A percentile compares a stretch with the other conserved stretches of the same genome.
These are phyloP conservation scores for Drosophila ficusphila DNA, from an alignment of 1,140 invertebrate species.

Conservation along the genomic window DNA sequence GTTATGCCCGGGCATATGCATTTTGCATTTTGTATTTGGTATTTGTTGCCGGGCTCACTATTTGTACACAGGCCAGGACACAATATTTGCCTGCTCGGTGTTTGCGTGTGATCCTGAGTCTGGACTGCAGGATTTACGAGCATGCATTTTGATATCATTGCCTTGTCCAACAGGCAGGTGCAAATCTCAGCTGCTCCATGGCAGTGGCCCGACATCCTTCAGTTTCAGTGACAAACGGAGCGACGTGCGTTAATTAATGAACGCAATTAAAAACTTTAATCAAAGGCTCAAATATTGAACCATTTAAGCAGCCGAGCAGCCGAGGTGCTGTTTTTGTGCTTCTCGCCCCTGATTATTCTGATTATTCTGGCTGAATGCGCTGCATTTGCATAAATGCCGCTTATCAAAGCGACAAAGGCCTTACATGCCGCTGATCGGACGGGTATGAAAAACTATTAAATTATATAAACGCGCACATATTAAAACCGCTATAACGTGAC, in stretches of 20 bases:
- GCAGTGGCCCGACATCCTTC: not conserved
- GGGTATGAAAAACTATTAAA: slow-evolving; percentile 55
- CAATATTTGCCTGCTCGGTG: slow-evolving; percentile 44
- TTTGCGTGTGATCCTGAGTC: not conserved
- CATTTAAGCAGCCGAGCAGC: not conserved
- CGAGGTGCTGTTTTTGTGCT: slow-evolving; percentile 1
- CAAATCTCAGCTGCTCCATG: slow-evolving; percentile 25
- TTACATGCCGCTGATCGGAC: slow-evolving; percentile 15
- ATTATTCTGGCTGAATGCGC: slow-evolving; percentile 30
- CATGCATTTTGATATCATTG: slow-evolving; percentile 31
- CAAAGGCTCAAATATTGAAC: slow-evolving; percentile 24
- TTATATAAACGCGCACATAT: slow-evolving; percentile 31
- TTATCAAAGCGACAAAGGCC: slow-evolving; percentile 39
- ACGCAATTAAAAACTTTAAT: slow-evolving; percentile 49
- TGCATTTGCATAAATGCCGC: slow-evolving; percentile 34
- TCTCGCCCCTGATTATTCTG: slow-evolving; percentile 18
- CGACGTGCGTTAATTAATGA: slow-evolving; percentile 39
- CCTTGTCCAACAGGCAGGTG: slow-evolving; percentile 35
- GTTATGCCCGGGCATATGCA: slow-evolving; percentile 66
- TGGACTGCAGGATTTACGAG: slow-evolving; percentile 48
- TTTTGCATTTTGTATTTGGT: slow-evolving; percentile 48
- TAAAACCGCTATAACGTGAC: slow-evolving; percentile 56
- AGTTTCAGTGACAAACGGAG: not conserved
- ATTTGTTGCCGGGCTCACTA: slow-evolving; percentile 31
- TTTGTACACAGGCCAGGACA: slow-evolving; percentile 35